Evolutionary conservation across 2,888 invertebrate species (phyloP).

Genomic region (Alcis repandata): DNA sequence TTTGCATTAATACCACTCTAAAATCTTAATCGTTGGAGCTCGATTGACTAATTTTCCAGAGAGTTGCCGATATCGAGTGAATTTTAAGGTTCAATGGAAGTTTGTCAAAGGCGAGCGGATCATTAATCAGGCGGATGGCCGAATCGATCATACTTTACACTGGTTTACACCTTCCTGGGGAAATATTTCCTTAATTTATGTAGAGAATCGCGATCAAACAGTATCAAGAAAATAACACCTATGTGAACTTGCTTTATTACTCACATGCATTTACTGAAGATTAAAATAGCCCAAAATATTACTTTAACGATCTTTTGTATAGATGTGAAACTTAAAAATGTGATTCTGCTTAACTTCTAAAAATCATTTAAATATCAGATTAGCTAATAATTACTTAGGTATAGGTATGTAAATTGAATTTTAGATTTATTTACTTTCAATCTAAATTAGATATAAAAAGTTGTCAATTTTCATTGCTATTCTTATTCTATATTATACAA

Average conservation of each 20-base stretch:
- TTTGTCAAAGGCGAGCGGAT: constrained; percentile 45
- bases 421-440: too few species aligned
- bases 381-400: too few species aligned
- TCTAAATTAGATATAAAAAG: too few species aligned
- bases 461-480: too few species aligned
- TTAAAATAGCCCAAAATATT: too few species aligned
- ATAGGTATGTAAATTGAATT: too few species aligned
- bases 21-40: constrained; percentile 4
- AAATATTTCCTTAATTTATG: constrained; percentile 30
- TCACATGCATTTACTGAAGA: too few species aligned
- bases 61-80: constrained; percentile 48
- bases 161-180: constrained; percentile 32
- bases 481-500: too few species aligned
- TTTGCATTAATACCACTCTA: not conserved
- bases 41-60: constrained; percentile 28
- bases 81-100: constrained; percentile 56
- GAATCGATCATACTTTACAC: constrained; percentile 54
- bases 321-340: too few species aligned
- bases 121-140: constrained; percentile 59
- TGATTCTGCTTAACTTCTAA: too few species aligned
- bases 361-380: too few species aligned
- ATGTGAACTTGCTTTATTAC: not conserved
- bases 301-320: too few species aligned
- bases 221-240: not conserved
- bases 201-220: not conserved